Conservation (phyloP, 2,888 invertebrate genomes). For the Aethes cnicana region DNA sequence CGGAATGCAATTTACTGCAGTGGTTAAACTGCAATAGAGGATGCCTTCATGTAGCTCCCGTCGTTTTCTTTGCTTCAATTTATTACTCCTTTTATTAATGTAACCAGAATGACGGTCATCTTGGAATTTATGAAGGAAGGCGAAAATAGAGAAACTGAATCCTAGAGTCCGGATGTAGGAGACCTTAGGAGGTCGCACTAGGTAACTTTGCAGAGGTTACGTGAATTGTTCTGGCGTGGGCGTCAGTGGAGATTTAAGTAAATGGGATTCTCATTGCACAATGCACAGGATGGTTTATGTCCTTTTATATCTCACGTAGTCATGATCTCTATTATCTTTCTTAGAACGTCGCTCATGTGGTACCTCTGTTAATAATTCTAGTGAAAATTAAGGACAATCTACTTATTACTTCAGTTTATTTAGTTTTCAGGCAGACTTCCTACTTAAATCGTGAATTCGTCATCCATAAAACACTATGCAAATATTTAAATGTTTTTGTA, state of each 20-base stretch:
- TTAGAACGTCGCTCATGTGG: no score
- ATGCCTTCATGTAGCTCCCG: slow-evolving; percentile 14
- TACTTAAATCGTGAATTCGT: neutral
- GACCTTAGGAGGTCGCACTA: slow-evolving; percentile 45
- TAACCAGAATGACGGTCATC: slow-evolving; percentile 26
- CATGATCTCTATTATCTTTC: slow-evolving; percentile 3
- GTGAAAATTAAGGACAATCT: no score
- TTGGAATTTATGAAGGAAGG: slow-evolving; percentile 41
- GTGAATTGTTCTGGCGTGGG: slow-evolving; percentile 47
- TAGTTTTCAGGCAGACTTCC: neutral
- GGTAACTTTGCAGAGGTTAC: slow-evolving; percentile 41
- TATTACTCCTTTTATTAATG: slow-evolving; percentile 28
- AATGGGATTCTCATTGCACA: slow-evolving; percentile 42
- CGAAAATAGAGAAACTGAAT: slow-evolving; percentile 44
- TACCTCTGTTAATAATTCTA: no score
- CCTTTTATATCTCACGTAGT: slow-evolving; percentile 24
- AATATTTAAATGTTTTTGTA: neutral
- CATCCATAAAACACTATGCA: neutral
- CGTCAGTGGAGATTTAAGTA: slow-evolving; percentile 43
- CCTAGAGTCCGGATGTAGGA: slow-evolving; percentile 49
- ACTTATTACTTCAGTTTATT: neutral
- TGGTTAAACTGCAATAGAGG: slow-evolving; percentile 16
- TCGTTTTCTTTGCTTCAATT: slow-evolving; percentile 22
- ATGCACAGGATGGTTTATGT: slow-evolving; percentile 36
- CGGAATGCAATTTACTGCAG: slow-evolving; percentile 23